phyloP scores from a whole-genome alignment of 1,140 invertebrate genomes.

The Drosophila subpulchrella region DNA sequence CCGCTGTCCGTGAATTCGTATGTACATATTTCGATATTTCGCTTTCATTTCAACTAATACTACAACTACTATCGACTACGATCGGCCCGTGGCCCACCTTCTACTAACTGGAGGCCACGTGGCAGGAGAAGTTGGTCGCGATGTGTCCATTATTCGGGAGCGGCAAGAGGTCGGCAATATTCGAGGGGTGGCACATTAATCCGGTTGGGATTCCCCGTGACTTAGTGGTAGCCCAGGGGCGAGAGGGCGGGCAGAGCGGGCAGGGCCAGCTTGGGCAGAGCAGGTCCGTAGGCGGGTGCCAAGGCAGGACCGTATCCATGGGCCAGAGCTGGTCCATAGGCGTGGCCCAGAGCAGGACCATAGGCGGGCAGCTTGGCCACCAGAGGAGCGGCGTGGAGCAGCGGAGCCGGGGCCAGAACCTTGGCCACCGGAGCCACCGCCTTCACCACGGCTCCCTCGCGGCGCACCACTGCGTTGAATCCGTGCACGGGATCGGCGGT shows the following conservation, averaged over 20 bases:
- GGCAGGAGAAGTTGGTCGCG: constrained; percentile 63
- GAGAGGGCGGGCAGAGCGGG: constrained; percentile 49
- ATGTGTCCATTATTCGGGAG: constrained; percentile 52
- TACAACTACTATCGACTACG: constrained; percentile 74
- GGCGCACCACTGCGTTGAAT: constrained; percentile 85
- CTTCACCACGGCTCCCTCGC: constrained; percentile 84
- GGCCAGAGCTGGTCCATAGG: constrained; percentile 22
- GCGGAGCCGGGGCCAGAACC: constrained; percentile 74
- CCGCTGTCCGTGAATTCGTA: constrained; percentile 43
- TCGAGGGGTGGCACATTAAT: constrained; percentile 3
- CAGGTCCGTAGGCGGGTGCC: constrained; percentile 26
- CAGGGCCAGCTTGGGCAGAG: constrained; percentile 40
- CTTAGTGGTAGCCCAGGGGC: constrained; percentile 70
- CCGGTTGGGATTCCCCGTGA: constrained; percentile 22
- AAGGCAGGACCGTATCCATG: constrained; percentile 30
- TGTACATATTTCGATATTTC: constrained; percentile 68
- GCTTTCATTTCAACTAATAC: constrained; percentile 76
- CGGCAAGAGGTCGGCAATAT: constrained; percentile 54
- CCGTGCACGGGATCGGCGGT: constrained; percentile 86
- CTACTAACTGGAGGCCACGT: constrained; percentile 10
- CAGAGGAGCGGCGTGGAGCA: constrained; percentile 65
- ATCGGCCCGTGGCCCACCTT: constrained; percentile 20
- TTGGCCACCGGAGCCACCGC: constrained; percentile 80
- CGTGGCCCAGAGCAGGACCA: constrained; percentile 38
- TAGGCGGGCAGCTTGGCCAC: constrained; percentile 62